Evolutionary conservation across 2,888 invertebrate genomes (phyloP), one percentile per base, ranked within the genome.

Genomic region (Ceriagrion tenellum): DNA sequence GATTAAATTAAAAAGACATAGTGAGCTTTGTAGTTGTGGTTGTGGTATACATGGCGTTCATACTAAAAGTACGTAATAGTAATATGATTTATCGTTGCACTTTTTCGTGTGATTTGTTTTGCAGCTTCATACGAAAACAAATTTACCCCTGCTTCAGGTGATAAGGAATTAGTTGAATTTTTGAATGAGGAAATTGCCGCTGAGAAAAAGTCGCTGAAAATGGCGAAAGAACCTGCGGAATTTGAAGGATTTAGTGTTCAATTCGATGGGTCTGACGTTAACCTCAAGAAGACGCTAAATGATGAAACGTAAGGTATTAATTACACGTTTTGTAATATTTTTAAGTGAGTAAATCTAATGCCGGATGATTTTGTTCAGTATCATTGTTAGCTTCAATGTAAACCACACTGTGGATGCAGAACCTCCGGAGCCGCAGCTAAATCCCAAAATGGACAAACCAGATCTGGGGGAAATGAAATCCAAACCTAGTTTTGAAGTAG

Each of bases 391-490:
- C 95, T 98, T 99, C 97, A 99, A 99, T 96, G 98, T 99, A 0
- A 99, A 99, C 97, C 99, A 99, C 97, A 98, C 99, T 0, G 99
- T 99, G 0, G 99, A 99, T 96, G 97, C 98, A 0, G 99, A 99
- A 95, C 96, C 95, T 10, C 96, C 97, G 10, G 98, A 98, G 93
- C 97, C 98, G 1, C 98, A 98, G 95, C 96, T 98, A 3, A 98
- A 98, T 96, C 97, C 97, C 0, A 97, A 97, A 95, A 97, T 97
- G 95, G 98, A 98, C 95, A 98, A 98, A 97, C 97, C 98, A 90
- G 98, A 98, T 96, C 97, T 98, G 96, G 98, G 98, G 0, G 99
- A 99, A 97, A 98, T 99, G 98, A 98, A 98, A 96, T 99, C 99
- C 93, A 98, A 98, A 97, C 99, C 99, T 0, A 98, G 98, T 96